These are phyloP conservation scores for Bombycilla garrulus DNA, from an alignment of 2,113 vertebrate species.

Conservation along the genomic window DNA sequence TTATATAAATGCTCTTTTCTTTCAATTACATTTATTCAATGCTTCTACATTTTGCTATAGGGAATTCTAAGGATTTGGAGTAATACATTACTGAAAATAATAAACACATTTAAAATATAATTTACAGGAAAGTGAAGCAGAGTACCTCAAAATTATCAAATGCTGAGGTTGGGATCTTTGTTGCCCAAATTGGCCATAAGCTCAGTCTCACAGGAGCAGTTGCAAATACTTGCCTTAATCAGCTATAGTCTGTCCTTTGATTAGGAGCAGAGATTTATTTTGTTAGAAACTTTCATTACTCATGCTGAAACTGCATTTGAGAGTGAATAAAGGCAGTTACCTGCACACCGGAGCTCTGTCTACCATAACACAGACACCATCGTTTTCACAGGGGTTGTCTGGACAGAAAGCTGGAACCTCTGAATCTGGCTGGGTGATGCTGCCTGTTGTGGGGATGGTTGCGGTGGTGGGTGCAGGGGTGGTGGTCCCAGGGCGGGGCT, in stretches of 20 bases:
- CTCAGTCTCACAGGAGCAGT: background rate
- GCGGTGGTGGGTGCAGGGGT: background rate
- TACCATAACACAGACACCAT: slow-evolving; percentile 75
- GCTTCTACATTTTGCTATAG: background rate
- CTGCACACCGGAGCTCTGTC: slow-evolving; percentile 72
- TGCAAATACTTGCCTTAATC: background rate
- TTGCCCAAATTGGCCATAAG: background rate
- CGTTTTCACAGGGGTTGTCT: slow-evolving; percentile 77
- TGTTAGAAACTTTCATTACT: background rate
- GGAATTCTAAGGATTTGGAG: background rate
- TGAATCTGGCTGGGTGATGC: background rate
- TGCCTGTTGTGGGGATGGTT: background rate
- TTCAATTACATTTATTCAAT: background rate
- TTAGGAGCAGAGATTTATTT: background rate
- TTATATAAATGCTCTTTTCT: background rate
- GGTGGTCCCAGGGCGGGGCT: background rate
- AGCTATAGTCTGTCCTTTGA: background rate
- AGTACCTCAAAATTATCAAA: background rate
- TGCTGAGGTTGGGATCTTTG: background rate
- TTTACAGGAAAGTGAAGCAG: background rate
- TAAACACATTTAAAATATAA: background rate
- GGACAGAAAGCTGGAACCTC: slow-evolving; percentile 25
- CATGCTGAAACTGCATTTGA: background rate
- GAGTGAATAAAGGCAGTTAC: slow-evolving; percentile 63
- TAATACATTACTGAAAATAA: background rate